Base-by-base conservation (phyloP, 2,888 invertebrate species). In the Balanococcus diminutus region DNA sequence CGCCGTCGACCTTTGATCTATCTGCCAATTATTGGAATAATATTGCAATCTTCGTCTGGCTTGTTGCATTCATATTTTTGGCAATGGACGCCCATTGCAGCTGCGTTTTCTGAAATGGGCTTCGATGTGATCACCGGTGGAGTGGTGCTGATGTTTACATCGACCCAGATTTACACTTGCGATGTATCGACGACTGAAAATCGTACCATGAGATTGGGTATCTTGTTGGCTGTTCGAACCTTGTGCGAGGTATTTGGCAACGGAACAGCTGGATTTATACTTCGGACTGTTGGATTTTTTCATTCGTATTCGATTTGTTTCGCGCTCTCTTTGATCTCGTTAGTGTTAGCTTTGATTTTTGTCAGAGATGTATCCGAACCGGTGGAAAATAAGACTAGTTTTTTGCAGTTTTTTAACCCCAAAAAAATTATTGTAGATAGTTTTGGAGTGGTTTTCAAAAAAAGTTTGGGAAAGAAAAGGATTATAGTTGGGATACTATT, bases 31-130 rank as follows among this genome's bases (percentile, higher is more conserved):
- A 9, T 72, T 1, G 88, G 88, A 42, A 87, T 88, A 46, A 61
- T 88, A 11, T 2, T 31, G 25, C 75, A 75, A 32, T 32, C 32
- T 19, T n/a, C 14, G 1, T 31, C 16, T 1, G 31, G n/a, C 31
- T 75, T 19, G 22, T 11, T 72, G 72, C 72, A 72, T 22, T 16
- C 87, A 11, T 87, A 87, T 82, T 88, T 86, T 84, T 87, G 87
- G 87, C 86, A 79, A 8, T 88, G 88, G 88, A 87, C 88, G 4
- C 88, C 88, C 32, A 86, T 87, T 39, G 85, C 87, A 0, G 88
- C 88, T 2, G 88, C 88, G 0, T 16, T 88, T 5, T 86, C 87
- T 8, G 88, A 88, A 75, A 3, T 75, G 6, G 25, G n/a, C 6
- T 28, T 28, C 31, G 31, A 75, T 9, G 14, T 46, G 46, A 46